Conservation (phyloP, 2,888 invertebrate genomes). For the Callyntrura sp. region DNA sequence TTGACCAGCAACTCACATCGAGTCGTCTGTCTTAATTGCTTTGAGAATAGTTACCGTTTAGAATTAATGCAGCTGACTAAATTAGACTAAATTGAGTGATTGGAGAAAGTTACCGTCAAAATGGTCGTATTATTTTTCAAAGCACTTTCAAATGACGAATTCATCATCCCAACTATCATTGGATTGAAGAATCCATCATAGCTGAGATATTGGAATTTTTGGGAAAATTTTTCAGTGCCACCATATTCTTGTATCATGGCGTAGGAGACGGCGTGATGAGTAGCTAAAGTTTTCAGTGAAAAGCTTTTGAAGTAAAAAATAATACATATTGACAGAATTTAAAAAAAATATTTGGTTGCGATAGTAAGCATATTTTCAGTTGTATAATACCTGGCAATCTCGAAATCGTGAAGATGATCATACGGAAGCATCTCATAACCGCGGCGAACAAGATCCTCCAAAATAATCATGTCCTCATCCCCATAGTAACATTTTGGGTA, state of each 20-base stretch:
- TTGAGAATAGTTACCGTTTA: background rate
- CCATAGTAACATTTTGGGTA: constrained; percentile 29
- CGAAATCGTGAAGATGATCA: background rate
- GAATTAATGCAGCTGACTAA: too few species aligned
- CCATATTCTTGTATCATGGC: constrained; percentile 28
- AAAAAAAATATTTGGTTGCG: background rate
- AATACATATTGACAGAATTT: background rate
- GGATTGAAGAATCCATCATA: background rate
- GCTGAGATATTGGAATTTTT: background rate
- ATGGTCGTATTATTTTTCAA: background rate
- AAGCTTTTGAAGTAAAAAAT: background rate
- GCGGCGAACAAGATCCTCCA: background rate
- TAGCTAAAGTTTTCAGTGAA: constrained; percentile 25
- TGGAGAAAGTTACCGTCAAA: background rate
- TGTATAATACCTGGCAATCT: background rate
- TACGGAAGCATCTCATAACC: background rate
- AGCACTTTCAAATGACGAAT: background rate
- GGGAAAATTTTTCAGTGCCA: constrained; percentile 36
- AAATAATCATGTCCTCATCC: background rate
- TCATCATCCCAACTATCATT: background rate
- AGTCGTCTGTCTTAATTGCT: too few species aligned
- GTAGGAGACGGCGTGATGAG: constrained; percentile 47
- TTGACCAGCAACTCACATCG: too few species aligned
- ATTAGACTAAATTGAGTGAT: background rate
- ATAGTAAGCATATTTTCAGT: background rate